These are phyloP conservation scores for Andinoacara biseriatus DNA, from an alignment of 2,113 vertebrate species.

Conservation along the genomic window DNA sequence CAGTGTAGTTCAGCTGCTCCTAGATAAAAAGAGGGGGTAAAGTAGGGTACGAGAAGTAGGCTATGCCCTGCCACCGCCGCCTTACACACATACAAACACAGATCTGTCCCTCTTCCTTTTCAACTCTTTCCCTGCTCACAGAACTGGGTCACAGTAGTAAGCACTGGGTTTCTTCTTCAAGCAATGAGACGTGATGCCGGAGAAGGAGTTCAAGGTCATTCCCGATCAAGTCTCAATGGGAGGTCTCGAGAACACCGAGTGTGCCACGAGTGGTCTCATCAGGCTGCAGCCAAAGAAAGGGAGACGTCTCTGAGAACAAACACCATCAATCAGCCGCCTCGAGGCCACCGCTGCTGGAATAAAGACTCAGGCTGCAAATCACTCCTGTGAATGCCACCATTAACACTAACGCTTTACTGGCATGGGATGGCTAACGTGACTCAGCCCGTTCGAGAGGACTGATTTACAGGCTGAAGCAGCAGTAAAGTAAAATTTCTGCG, in stretches of 20 bases:
- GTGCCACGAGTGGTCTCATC: slow-evolving; percentile 9
- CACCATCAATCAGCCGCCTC: slow-evolving; percentile 53
- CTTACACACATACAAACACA: slow-evolving; percentile 54
- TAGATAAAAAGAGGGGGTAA: slow-evolving; percentile 59
- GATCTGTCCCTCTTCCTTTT: slow-evolving; percentile 35
- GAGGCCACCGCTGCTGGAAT: slow-evolving; percentile 50
- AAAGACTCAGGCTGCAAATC: slow-evolving; percentile 63
- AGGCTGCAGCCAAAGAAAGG: slow-evolving; percentile 11
- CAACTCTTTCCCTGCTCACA: slow-evolving; percentile 40
- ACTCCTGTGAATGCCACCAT: slow-evolving; percentile 48
- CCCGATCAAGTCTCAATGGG: slow-evolving; percentile 24
- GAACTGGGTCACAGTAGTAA: slow-evolving; percentile 73
- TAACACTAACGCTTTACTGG: slow-evolving; percentile 51
- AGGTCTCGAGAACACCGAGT: slow-evolving; percentile 19
- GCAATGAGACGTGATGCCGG: slow-evolving; percentile 19
- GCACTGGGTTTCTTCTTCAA: slow-evolving; percentile 64
- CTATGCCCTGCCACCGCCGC: slow-evolving; percentile 60
- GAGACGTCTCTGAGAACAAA: slow-evolving; percentile 36
- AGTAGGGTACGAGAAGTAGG: slow-evolving; percentile 82
- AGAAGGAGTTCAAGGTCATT: slow-evolving; percentile 58
- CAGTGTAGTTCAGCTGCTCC: slow-evolving; percentile 34
- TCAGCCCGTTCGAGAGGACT: slow-evolving; percentile 46
- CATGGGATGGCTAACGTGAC: slow-evolving; percentile 39
- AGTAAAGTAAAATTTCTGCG: slow-evolving; percentile 13
- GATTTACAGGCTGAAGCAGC: slow-evolving; percentile 48